These are phyloP conservation scores for Paramacrobiotus metropolitanus DNA, from an alignment of 1,140 invertebrate species.

Conservation along the genomic window DNA sequence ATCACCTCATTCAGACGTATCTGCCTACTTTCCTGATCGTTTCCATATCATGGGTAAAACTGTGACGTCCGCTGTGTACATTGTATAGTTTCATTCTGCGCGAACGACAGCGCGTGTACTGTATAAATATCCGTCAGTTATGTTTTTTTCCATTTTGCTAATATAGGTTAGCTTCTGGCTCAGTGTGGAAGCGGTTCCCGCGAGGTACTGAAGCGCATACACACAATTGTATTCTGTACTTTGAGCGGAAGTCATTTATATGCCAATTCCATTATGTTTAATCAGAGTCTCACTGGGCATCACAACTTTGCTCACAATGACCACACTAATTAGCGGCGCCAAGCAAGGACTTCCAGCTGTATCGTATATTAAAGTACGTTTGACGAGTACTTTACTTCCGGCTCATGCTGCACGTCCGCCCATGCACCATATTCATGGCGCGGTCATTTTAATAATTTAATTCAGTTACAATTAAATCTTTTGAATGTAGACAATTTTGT, in stretches of 20 bases:
- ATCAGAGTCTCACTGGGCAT: conserved; percentile 19
- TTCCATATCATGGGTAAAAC: conserved; percentile 66
- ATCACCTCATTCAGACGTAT: conserved; percentile 70
- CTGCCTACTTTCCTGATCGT: conserved; percentile 66
- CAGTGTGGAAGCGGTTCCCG: conserved; percentile 53
- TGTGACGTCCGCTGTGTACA: conserved; percentile 34
- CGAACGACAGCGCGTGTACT: too few species aligned
- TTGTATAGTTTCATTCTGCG: neutral
- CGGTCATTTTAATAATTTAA: too few species aligned
- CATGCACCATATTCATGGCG: too few species aligned
- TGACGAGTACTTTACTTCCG: neutral
- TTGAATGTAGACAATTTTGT: too few species aligned
- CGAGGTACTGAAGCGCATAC: conserved; percentile 19
- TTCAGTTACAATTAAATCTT: too few species aligned
- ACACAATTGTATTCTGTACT: too few species aligned
- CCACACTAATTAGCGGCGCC: conserved; percentile 18
- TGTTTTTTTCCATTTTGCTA: neutral
- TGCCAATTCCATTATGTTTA: too few species aligned
- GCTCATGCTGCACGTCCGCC: too few species aligned
- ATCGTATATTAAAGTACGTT: conserved; percentile 17
- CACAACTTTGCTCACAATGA: conserved; percentile 20
- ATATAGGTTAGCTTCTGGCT: conserved; percentile 31
- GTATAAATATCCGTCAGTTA: neutral
- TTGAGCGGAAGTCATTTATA: too few species aligned
- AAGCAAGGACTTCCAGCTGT: conserved; percentile 18